phyloP scores from a whole-genome alignment of 2,888 invertebrate genomes.

The Cotesia congregata region DNA sequence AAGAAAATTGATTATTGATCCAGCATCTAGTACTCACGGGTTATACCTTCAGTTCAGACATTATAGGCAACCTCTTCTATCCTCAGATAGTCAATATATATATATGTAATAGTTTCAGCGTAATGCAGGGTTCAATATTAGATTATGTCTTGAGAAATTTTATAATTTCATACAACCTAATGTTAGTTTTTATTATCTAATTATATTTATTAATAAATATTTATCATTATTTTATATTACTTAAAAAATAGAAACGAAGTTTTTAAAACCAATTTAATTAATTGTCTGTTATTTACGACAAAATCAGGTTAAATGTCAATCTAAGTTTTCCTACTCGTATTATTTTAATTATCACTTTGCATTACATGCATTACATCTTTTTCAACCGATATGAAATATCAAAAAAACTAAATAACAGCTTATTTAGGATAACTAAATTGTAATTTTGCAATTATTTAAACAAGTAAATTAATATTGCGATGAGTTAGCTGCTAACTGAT shows the following conservation, averaged over 20 bases:
- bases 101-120: background rate
- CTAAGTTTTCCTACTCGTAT: background rate
- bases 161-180: background rate
- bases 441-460: background rate
- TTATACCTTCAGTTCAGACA: background rate
- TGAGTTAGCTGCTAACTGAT: background rate
- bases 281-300: background rate
- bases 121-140: background rate
- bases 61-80: background rate
- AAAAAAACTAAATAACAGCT: too few species aligned
- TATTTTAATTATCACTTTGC: background rate
- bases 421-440: background rate
- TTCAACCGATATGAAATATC: too few species aligned
- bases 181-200: too few species aligned
- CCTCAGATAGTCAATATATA: too few species aligned
- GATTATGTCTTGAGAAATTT: background rate
- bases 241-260: background rate
- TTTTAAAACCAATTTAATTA: background rate
- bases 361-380: background rate
- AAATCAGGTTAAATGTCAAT: background rate
- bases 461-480: background rate
- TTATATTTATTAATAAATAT: too few species aligned
- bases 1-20: slow-evolving; percentile 28
- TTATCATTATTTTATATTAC: background rate
- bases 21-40: slow-evolving; percentile 16